phyloP scores from a whole-genome alignment of 2,113 vertebrate species.

The Muntiacus reevesi region DNA sequence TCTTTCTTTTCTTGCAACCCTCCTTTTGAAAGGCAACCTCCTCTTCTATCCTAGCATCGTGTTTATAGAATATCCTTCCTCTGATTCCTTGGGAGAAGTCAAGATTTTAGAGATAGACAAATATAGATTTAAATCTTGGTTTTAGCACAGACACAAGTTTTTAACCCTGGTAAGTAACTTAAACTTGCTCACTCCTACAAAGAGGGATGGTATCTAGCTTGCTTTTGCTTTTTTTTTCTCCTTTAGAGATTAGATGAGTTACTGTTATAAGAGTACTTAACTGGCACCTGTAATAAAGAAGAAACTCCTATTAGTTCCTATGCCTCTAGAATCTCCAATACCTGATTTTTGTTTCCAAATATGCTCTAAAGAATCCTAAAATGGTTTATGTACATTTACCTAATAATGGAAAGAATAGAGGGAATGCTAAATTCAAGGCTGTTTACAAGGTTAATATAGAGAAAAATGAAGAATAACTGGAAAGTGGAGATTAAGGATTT shows the following conservation, averaged over 20 bases:
- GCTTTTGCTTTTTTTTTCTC: neutral
- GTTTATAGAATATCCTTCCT: neutral
- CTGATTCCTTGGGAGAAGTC: neutral
- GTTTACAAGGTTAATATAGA: neutral
- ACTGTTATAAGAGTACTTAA: neutral
- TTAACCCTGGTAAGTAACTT: neutral
- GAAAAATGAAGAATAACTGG: neutral
- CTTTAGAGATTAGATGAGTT: neutral
- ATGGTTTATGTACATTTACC: neutral
- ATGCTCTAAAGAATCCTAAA: neutral
- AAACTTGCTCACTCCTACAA: neutral
- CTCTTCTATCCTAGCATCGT: neutral
- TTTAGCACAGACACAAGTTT: neutral
- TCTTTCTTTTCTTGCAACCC: neutral
- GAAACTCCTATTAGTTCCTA: neutral
- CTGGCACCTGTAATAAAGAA: neutral
- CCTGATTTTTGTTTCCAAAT: neutral
- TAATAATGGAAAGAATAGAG: neutral
- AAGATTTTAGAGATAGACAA: neutral
- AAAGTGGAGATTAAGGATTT: neutral
- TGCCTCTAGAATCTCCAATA: fast-evolving
- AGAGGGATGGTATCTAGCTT: neutral
- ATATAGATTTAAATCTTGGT: neutral
- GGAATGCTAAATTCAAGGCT: neutral
- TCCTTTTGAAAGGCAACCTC: neutral